Evolutionary conservation across 2,888 invertebrate species (phyloP).

Genomic region (Agrotis segetum): DNA sequence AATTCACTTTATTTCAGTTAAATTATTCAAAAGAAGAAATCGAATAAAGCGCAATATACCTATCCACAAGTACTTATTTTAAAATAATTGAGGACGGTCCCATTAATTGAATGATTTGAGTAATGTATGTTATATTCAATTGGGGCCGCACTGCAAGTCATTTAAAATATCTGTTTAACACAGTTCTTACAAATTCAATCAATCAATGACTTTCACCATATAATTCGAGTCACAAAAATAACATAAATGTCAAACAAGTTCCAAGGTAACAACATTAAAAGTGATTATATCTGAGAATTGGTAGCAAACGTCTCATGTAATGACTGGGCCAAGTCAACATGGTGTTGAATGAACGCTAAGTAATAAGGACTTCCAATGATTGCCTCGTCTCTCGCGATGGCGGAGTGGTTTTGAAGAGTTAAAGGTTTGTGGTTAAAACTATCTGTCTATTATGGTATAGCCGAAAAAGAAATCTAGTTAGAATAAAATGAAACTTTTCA

Average conservation of each 20-base stretch:
- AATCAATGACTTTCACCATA: constrained; percentile 22
- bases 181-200: not conserved
- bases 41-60: too few species aligned
- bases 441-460: too few species aligned
- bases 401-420: not conserved
- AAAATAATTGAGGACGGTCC: too few species aligned
- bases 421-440: too few species aligned
- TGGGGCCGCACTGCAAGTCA: too few species aligned
- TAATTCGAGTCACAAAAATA: constrained; percentile 28
- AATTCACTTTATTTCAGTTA: too few species aligned
- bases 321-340: constrained; percentile 78
- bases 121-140: too few species aligned
- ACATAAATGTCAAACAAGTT: constrained; percentile 53
- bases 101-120: not conserved
- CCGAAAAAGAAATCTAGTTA: not conserved
- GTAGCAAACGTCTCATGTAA: constrained; percentile 75
- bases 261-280: constrained; percentile 79
- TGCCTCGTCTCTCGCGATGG: constrained; percentile 35
- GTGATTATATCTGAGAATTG: constrained; percentile 79
- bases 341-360: constrained; percentile 59
- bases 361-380: constrained; percentile 58
- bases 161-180: too few species aligned
- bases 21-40: too few species aligned
- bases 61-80: too few species aligned
- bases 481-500: too few species aligned